Evolutionary conservation across 2,113 vertebrate species (phyloP).

Genomic region (Muscicapa adusta): DNA sequence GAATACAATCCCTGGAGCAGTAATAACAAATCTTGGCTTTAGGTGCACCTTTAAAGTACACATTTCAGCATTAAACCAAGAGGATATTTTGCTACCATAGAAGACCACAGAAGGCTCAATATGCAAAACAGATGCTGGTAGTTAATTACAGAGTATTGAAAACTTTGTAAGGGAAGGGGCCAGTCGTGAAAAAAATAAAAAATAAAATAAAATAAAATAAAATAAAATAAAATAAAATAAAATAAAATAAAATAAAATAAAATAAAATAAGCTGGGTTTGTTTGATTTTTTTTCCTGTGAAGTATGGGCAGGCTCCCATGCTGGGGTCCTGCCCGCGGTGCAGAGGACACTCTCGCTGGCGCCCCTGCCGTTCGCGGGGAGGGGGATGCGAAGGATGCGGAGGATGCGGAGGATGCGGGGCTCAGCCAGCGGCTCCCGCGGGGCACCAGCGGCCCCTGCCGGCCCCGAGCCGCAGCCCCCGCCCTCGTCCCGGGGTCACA

Average conservation of each 20-base stretch:
- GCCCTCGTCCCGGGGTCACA: accelerated
- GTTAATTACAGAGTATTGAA: neutral
- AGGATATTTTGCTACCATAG: neutral
- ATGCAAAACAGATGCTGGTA: neutral
- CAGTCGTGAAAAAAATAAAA: neutral
- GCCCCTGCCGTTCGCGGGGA: neutral
- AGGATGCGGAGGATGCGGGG: neutral
- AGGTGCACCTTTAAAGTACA: neutral
- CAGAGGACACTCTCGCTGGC: neutral
- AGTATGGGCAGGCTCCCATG: neutral
- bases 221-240: neutral
- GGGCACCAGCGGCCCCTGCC: neutral
- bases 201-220: neutral
- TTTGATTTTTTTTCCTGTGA: neutral
- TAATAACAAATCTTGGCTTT: neutral
- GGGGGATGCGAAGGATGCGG: neutral
- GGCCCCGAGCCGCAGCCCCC: neutral
- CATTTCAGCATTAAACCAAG: neutral
- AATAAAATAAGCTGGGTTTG: neutral
- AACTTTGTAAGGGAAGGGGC: neutral
- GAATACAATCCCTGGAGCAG: neutral
- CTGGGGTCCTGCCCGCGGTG: neutral
- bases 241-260: neutral
- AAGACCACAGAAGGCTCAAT: neutral
- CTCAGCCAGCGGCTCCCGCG: neutral